These are phyloP conservation scores for Xestia sexstrigata DNA, from an alignment of 2,888 invertebrate genomes.

Conservation along the genomic window DNA sequence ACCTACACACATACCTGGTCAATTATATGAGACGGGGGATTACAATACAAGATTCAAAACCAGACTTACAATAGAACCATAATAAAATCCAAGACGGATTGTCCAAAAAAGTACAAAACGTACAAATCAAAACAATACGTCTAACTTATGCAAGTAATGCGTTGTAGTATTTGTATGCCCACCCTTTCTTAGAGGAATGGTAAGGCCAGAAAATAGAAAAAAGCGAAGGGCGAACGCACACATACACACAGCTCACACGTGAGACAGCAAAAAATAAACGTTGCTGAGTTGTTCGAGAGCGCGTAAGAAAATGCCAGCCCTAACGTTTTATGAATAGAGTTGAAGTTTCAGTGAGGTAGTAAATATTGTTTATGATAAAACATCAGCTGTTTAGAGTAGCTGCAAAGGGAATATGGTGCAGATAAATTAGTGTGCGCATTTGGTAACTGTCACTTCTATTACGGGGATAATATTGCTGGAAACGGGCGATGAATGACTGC, in stretches of 20 bases:
- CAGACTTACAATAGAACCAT: slow-evolving; percentile 56
- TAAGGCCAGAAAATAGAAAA: slow-evolving; percentile 70
- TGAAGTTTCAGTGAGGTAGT: slow-evolving; percentile 41
- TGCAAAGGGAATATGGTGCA: slow-evolving; percentile 71
- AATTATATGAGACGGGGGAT: slow-evolving; percentile 45
- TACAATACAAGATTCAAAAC: slow-evolving; percentile 60
- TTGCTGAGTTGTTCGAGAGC: slow-evolving; percentile 59
- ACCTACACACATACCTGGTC: slow-evolving; percentile 63
- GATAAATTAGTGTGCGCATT: slow-evolving; percentile 76
- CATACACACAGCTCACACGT: slow-evolving; percentile 68
- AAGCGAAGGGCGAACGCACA: slow-evolving; percentile 69
- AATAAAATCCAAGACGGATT: slow-evolving; percentile 64
- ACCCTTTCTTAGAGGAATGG: slow-evolving; percentile 74
- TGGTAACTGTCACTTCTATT: slow-evolving; percentile 69
- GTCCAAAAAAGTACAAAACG: slow-evolving; percentile 65
- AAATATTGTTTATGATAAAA: slow-evolving; percentile 72
- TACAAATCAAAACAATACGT: slow-evolving; percentile 68
- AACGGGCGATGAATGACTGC: slow-evolving; percentile 61
- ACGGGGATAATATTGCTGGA: slow-evolving; percentile 61
- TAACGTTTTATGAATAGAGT: slow-evolving; percentile 40
- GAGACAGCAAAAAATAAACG: slow-evolving; percentile 75
- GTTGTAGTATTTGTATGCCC: slow-evolving; percentile 73
- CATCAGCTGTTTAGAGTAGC: slow-evolving; percentile 77
- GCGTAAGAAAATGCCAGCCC: slow-evolving; percentile 41
- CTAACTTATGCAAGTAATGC: slow-evolving; percentile 72